Conservation (phyloP, 2,113 vertebrate genomes). For the Myiagra hebetior region DNA sequence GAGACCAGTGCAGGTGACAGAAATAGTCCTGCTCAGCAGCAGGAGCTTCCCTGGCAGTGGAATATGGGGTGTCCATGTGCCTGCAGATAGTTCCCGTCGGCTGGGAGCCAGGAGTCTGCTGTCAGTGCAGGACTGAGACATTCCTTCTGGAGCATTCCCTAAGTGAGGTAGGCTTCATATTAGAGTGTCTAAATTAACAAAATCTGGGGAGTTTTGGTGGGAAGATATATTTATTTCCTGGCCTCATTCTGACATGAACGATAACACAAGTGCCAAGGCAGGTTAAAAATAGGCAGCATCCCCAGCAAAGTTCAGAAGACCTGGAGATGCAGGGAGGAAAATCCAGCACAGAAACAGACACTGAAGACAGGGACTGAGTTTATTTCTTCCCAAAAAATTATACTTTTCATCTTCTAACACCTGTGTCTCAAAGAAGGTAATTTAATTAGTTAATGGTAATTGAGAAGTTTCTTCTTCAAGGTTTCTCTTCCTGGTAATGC, state of each 20-base stretch:
- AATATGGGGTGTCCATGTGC: background rate
- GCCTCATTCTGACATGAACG: constrained; percentile 51
- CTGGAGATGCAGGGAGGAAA: constrained; percentile 8
- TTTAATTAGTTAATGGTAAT: background rate
- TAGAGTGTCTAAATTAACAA: background rate
- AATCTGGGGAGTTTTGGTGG: constrained; percentile 28
- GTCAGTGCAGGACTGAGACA: background rate
- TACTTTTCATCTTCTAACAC: background rate
- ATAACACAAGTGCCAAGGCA: constrained; percentile 40
- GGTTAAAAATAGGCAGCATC: constrained; percentile 55
- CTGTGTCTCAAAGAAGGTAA: background rate
- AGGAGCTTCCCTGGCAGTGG: background rate
- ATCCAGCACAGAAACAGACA: background rate
- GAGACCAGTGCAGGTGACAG: background rate
- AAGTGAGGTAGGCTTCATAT: background rate
- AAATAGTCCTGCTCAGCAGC: background rate
- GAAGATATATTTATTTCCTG: constrained; percentile 27
- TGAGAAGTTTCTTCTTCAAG: background rate
- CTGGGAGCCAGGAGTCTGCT: background rate
- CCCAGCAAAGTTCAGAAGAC: constrained; percentile 43
- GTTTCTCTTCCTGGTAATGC: background rate
- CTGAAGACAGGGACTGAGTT: background rate
- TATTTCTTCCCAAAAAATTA: background rate
- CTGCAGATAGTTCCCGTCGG: background rate
- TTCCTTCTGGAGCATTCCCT: background rate